Evolutionary conservation across 2,113 vertebrate species (phyloP), one percentile per base, ranked within the genome.

Genomic region (Microcebus ravelobensis): DNA sequence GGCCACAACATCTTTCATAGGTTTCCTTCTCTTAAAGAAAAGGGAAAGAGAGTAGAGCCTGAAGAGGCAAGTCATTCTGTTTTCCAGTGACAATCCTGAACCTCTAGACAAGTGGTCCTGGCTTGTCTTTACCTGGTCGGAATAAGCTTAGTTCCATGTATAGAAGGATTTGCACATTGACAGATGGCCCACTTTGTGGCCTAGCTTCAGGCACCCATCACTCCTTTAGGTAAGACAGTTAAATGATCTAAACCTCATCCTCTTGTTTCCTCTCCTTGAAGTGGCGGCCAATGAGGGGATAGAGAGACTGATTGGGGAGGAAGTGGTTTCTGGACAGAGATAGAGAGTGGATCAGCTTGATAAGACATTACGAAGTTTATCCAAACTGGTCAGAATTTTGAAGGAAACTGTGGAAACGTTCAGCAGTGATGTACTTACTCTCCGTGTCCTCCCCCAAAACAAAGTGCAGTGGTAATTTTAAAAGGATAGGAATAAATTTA

Each of bases 401-500:
- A 87, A 90, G 36, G 57, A 86, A 81, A 63, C 65, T 57, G 5
- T 55, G 48, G 76, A 52, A 80, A 36, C 59, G 88, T 25, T 52
- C 50, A 88, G 52, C 31, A 42, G 76, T 59, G 71, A 42, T 0
- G 0, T 55, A 52, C 42, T 45, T 73, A 57, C 6, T 63, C 9
- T 77, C 27, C 59, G 8, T 76, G 61, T 68, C 29, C 18, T 17
- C n/a, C 21, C 11, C 27, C 61, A 2, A 65, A 55, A 34, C 25
- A 42, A 84, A 67, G 20, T 18, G 71, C 1, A 61, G 14, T 55
- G 31, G 21, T n/a, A 6, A 65, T 80, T 95, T 96, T 76, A 80
- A 48, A 67, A 96, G 67, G 52, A 92, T 21, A 61, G 50, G 29
- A 36, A 55, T 74, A 71, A 59, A 76, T 82, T 89, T 84, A 42